Conservation (phyloP, 1,140 invertebrate genomes). For the Stegodyphus dumicola region DNA sequence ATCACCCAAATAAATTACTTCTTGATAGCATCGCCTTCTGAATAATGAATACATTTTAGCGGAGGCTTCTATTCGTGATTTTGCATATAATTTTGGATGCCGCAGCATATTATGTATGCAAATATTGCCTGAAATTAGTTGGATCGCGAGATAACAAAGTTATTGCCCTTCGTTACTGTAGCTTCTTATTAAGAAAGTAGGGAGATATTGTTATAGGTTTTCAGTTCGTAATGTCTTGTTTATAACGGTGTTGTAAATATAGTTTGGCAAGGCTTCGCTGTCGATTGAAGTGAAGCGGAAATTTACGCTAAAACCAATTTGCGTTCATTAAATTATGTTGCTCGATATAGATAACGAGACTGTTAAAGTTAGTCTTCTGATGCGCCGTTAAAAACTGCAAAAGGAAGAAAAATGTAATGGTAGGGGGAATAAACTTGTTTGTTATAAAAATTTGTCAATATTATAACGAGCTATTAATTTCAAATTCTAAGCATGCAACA, state of each 20-base stretch:
- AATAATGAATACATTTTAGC: constrained; percentile 31
- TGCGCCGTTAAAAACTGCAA: too few species aligned
- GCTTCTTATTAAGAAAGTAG: not conserved
- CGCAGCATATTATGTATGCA: constrained; percentile 20
- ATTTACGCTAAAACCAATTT: too few species aligned
- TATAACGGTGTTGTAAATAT: not conserved
- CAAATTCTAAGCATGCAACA: too few species aligned
- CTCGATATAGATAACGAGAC: too few species aligned
- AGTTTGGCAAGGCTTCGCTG: too few species aligned
- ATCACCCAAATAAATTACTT: constrained; percentile 26
- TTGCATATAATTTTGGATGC: constrained; percentile 22
- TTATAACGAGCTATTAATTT: too few species aligned
- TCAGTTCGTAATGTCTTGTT: not conserved
- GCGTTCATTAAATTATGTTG: too few species aligned
- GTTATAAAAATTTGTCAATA: too few species aligned
- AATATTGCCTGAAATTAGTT: constrained; percentile 12
- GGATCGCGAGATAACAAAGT: not conserved
- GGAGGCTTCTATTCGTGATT: constrained; percentile 19
- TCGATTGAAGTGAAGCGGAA: too few species aligned
- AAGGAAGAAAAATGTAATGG: too few species aligned
- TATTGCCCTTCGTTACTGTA: not conserved
- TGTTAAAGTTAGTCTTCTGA: too few species aligned
- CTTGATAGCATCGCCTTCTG: constrained; percentile 28
- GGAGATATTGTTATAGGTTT: not conserved
- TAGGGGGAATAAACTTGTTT: too few species aligned